Evolutionary conservation across 2,888 invertebrate genomes (phyloP), one percentile per base, ranked within the genome.

Genomic region (Rhimphoctona megacephalus): DNA sequence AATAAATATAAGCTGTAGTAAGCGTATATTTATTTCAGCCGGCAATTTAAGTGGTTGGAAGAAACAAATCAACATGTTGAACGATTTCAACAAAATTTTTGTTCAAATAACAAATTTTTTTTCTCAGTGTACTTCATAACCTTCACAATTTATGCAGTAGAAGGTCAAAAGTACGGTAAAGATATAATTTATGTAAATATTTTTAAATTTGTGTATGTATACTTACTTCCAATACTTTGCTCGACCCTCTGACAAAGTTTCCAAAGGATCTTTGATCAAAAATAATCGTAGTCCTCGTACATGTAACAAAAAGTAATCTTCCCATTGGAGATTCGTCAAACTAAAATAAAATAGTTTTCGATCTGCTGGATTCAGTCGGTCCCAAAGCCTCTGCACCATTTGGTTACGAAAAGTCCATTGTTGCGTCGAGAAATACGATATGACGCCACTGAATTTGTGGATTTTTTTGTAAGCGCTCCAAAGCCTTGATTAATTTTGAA

Each of bases 351-450:
- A 98, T 0, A 96, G 94, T 57, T 95, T 94, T 85, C 95, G 95
- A 91, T 97, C 97, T 0, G 93, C 93, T 0, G 94, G 93, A 0
- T 95, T 95, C 72, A 97, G 92, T 0, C 95, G 95, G 0, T 94
- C 92, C 96, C 96, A 96, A 90, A 98, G 95, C 2, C 92, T 94
- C 22, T 95, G 91, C 0, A 96, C 96, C 80, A 96, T 96, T 11
- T 95, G 94, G 88, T 96, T 96, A 1, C 94, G 94, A 92, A 97
- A 97, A 67, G 94, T 94, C 98, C 98, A 98, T 88, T 97, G 96
- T 87, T 96, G 96, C 14, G 95, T 96, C 4, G 97, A 96, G 94
- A 98, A 98, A 94, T 97, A 98, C 87, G 97, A 96, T 81, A 98
- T 95, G 0, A 96, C 96, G 57, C 95, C 95, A 77, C 96, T 95